A percentile compares a stretch with the other conserved stretches of the same genome.
Conservation (phyloP, 2,797 vertebrate genomes). For the Hoplostethus atlanticus region DNA sequence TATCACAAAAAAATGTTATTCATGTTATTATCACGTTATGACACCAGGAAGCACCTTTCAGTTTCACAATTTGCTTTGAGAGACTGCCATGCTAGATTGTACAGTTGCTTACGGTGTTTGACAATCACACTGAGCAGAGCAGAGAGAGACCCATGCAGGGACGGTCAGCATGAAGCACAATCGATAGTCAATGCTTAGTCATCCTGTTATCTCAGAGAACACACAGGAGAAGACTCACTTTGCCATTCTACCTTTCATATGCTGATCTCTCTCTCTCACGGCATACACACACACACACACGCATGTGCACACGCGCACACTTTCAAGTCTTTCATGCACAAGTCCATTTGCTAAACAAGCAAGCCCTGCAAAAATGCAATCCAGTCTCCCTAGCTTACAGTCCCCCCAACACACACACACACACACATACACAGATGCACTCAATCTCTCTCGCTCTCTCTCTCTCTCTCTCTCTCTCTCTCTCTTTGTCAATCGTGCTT, state of each 20-base stretch:
- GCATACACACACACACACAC: not conserved
- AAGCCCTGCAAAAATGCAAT: slow-evolving; percentile 20
- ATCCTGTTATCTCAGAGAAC: not conserved
- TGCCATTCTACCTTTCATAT: not conserved
- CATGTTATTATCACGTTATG: slow-evolving; percentile 12
- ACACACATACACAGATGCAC: slow-evolving; percentile 29
- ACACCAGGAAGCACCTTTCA: slow-evolving; percentile 1
- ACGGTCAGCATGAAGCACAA: not conserved
- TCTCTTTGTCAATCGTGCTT: slow-evolving; percentile 31
- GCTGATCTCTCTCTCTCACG: not conserved
- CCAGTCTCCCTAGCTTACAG: not conserved
- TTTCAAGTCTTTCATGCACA: slow-evolving; percentile 2
- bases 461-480: slow-evolving; percentile 4
- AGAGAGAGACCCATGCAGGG: not conserved
- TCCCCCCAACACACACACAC: not conserved
- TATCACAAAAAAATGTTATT: slow-evolving; percentile 54
- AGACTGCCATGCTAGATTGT: slow-evolving; percentile 6
- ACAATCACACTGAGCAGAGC: not conserved
- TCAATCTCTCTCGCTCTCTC: slow-evolving; percentile 27
- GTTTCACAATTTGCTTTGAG: not conserved
- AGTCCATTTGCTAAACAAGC: slow-evolving; percentile 18
- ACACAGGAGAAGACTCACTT: too few species aligned
- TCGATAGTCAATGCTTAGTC: not conserved
- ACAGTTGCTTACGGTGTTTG: not conserved
- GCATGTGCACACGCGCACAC: not conserved